Conservation (phyloP, 2,797 vertebrate species). For the Merluccius polli region DNA sequence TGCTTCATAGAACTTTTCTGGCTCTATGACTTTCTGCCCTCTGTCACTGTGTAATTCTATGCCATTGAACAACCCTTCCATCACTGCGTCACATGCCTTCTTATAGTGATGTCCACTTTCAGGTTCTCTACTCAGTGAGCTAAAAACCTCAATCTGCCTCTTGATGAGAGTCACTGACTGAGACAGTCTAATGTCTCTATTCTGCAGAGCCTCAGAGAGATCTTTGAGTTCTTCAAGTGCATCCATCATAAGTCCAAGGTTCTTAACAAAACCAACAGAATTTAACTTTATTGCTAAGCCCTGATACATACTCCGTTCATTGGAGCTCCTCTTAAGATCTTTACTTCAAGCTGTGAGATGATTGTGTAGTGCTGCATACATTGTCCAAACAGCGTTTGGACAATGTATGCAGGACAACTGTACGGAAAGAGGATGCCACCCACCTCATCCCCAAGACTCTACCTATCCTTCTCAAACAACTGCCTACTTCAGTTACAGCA, state of each 20-base stretch:
- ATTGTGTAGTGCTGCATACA: not conserved
- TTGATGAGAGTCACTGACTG: too few species aligned
- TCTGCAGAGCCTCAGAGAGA: not conserved
- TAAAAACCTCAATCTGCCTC: too few species aligned
- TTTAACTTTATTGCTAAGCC: not conserved
- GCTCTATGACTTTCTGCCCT: too few species aligned
- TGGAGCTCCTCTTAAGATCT: not conserved
- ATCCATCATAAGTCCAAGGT: not conserved
- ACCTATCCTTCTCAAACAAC: not conserved
- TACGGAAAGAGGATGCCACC: not conserved
- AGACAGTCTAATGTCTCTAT: not conserved
- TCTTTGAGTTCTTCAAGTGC: not conserved
- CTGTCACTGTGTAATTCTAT: too few species aligned
- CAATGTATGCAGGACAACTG: too few species aligned
- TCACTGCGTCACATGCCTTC: too few species aligned
- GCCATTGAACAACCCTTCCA: too few species aligned
- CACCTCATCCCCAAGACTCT: not conserved
- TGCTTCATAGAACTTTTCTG: too few species aligned
- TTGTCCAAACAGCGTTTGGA: not conserved
- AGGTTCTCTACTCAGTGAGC: too few species aligned
- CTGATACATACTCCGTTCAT: not conserved
- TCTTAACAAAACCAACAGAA: not conserved
- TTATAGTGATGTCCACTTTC: too few species aligned
- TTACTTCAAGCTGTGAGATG: not conserved
- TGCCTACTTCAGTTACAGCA: not conserved